Base-by-base conservation (phyloP, 2,113 vertebrate genomes). In the Oryzias celebensis region DNA sequence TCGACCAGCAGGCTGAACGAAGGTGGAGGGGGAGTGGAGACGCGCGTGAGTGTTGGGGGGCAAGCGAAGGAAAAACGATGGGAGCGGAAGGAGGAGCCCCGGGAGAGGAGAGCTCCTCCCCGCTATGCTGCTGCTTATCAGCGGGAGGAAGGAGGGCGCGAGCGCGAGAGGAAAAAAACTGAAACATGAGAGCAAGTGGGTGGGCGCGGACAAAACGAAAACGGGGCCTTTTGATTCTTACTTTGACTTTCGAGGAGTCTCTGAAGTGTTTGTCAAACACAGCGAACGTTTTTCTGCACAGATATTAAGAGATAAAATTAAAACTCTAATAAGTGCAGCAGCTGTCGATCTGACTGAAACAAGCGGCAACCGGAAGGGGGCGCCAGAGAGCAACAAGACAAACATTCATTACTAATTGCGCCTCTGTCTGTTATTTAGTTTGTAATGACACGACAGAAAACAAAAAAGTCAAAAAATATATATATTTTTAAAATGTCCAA, bases 81-180 rank as follows among this genome's bases (percentile, higher is more conserved):
- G 57, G 58, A 49, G 6, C 15, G 63, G 72, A 58, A 70, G 75
- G 82, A 77, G 83, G 85, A 87, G 74, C 72, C 69, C 47, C 68
- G 61, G 5, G 45, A 74, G 65, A 46, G 22, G 62, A 55, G 76
- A 77, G 76, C 87, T 87, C 86, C 89, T 77, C 86, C 83, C 80
- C 68, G 56, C 71, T 77, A 60, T 74, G 80, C 62, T 74, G 79
- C 26, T 28, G 26, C 63, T 85, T 69, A 75, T 82, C 78, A 71
- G 68, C 4, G 50, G 68, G 17, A 47, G n/a, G n/a, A 42, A 23
- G 62, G 52, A 55, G 41, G 58, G 58, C 55, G 51, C 58, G 16
- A 45, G 16, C 44, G n/a, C 20, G n/a, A 18, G 10, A 48, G 20
- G n/a, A 48, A 18, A 8, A n/a, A 41, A 31, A 43, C 18, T 58